phyloP scores from a whole-genome alignment of 1,140 invertebrate genomes.

The Dysdera silvatica region DNA sequence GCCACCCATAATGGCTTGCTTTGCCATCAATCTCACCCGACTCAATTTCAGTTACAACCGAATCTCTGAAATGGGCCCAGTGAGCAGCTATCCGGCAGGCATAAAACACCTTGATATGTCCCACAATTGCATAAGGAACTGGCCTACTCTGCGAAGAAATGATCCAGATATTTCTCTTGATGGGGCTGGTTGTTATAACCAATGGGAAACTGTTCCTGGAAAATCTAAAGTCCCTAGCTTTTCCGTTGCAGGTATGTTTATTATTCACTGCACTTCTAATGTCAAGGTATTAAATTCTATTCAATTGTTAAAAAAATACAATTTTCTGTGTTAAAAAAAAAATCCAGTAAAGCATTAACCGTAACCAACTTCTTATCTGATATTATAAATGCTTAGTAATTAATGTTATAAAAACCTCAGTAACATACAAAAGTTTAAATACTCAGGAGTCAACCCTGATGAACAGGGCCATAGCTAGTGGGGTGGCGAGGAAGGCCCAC shows the following conservation, averaged over 20 bases:
- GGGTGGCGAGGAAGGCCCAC: too few relatives aligned
- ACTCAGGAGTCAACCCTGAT: too few relatives aligned
- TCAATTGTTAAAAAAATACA: too few relatives aligned
- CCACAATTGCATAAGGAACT: slow-evolving; percentile 81
- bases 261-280: too few relatives aligned
- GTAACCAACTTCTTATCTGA: too few relatives aligned
- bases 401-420: too few relatives aligned
- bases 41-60: slow-evolving; percentile 85
- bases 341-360: too few relatives aligned
- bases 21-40: slow-evolving; percentile 72
- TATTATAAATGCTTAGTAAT: too few relatives aligned
- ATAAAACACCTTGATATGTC: slow-evolving; percentile 87
- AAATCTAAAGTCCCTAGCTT: slow-evolving; percentile 13
- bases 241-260: slow-evolving; percentile 13
- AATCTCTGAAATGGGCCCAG: slow-evolving; percentile 64
- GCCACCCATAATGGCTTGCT: slow-evolving; percentile 77
- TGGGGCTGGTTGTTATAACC: slow-evolving; percentile 22
- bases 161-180: slow-evolving; percentile 14
- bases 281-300: neutral
- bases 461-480: too few relatives aligned
- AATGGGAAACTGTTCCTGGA: slow-evolving; percentile 6
- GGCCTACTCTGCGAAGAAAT: slow-evolving; percentile 50
- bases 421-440: too few relatives aligned
- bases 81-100: slow-evolving; percentile 77
- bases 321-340: too few relatives aligned